These are phyloP conservation scores for Eutolmus rufibarbis DNA, from an alignment of 2,888 invertebrate species.

Conservation along the genomic window DNA sequence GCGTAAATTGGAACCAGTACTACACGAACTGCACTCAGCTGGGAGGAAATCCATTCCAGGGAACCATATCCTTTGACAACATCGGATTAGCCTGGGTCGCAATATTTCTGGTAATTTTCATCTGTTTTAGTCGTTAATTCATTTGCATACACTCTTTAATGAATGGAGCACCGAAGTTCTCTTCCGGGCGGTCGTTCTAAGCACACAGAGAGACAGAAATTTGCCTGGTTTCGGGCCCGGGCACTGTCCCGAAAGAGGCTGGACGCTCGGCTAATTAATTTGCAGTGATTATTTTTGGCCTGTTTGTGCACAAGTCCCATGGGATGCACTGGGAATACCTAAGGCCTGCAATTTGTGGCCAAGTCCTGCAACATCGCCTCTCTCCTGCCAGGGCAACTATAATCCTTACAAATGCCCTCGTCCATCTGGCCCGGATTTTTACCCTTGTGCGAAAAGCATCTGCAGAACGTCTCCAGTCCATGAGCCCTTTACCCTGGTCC, in stretches of 20 bases:
- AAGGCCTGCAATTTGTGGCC: conserved; percentile 2
- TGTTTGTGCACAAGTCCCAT: background rate
- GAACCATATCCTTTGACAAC: conserved; percentile 99
- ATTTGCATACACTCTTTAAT: conserved; percentile 9
- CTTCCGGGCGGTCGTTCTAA: background rate
- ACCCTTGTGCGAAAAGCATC: background rate
- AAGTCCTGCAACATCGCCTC: background rate
- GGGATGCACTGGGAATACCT: background rate
- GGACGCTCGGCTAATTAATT: conserved; percentile 19
- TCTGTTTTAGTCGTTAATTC: conserved; percentile 27
- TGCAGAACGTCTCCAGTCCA: background rate
- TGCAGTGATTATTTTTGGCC: background rate
- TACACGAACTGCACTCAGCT: conserved; percentile 93
- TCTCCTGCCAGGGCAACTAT: background rate
- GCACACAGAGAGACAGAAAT: background rate
- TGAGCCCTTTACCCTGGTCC: background rate
- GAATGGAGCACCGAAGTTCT: background rate
- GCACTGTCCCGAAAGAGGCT: background rate
- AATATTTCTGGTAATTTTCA: conserved; percentile 91
- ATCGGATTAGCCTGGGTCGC: conserved; percentile 99
- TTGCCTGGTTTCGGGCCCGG: background rate
- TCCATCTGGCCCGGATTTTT: background rate
- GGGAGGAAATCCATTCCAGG: conserved; percentile 96
- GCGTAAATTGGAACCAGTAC: conserved; percentile 99
- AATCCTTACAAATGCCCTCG: background rate